A percentile compares a stretch with the other conserved stretches of the same genome.
Evolutionary conservation across 2,797 vertebrate species (phyloP).

Genomic region (Balearica regulorum): DNA sequence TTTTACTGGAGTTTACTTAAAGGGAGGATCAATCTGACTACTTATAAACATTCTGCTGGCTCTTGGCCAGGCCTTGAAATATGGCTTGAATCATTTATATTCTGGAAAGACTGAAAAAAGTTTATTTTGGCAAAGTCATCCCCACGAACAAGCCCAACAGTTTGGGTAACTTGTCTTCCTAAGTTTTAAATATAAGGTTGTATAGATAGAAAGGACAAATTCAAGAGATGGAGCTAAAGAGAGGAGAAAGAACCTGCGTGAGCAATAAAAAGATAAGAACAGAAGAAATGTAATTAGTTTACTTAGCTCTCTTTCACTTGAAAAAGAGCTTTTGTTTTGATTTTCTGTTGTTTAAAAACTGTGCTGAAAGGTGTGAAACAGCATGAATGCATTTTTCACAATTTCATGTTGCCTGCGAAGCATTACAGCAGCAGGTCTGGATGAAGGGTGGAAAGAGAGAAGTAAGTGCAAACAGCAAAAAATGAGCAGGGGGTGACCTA

Average conservation of each 20-base stretch:
- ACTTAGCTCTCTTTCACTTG: background rate
- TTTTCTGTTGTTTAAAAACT: slow-evolving; percentile 25
- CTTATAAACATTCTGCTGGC: background rate
- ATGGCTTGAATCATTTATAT: background rate
- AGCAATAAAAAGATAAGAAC: background rate
- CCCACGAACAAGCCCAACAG: background rate
- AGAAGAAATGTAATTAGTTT: background rate
- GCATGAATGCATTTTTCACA: slow-evolving; percentile 2
- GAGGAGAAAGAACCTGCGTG: background rate
- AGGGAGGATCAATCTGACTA: background rate
- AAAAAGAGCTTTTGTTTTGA: background rate
- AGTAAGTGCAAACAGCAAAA: background rate
- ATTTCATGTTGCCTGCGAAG: background rate
- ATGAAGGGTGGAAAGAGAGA: background rate
- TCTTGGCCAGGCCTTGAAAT: background rate
- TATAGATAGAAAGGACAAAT: background rate
- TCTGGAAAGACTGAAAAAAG: background rate
- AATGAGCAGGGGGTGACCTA: background rate
- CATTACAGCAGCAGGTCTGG: background rate
- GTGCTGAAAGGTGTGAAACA: background rate
- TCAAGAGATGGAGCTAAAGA: background rate
- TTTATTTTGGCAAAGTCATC: slow-evolving; percentile 1
- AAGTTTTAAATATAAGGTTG: background rate
- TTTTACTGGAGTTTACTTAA: background rate
- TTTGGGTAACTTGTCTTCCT: background rate